Evolutionary conservation across 2,888 invertebrate genomes (phyloP).

Genomic region (Slavum lentiscoides): DNA sequence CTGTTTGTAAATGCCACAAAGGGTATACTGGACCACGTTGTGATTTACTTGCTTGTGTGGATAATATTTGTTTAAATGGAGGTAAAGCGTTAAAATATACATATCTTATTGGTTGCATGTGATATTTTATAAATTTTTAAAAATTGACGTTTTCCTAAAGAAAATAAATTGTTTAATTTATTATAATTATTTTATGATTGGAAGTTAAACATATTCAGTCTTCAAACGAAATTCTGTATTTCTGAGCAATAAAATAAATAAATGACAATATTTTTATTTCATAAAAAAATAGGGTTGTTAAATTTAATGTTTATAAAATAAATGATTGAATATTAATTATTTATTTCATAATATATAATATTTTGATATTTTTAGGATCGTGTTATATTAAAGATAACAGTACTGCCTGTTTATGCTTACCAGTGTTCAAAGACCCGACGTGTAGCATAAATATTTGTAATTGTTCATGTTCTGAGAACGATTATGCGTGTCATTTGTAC

Average conservation of each 20-base stretch:
- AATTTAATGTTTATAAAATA: background rate
- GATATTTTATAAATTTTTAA: no score
- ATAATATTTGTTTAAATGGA: constrained; percentile 54
- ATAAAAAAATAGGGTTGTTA: no score
- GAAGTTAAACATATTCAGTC: no score
- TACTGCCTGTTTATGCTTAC: constrained; percentile 62
- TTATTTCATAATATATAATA: background rate
- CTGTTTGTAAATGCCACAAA: constrained; percentile 62
- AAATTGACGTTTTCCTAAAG: no score
- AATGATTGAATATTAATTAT: background rate
- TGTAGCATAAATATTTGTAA: constrained; percentile 65
- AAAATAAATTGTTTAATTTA: no score
- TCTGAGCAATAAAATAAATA: no score
- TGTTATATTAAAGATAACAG: constrained; percentile 60
- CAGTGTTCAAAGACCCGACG: constrained; percentile 61
- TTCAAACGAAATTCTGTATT: no score
- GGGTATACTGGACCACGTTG: constrained; percentile 67
- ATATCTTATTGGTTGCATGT: background rate
- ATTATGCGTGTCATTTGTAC: constrained; percentile 50
- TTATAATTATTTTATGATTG: no score
- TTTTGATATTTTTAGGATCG: constrained; percentile 57
- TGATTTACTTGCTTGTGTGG: constrained; percentile 65
- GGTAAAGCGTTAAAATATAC: constrained; percentile 28
- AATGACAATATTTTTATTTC: no score
- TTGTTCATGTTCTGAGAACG: constrained; percentile 57